Evolutionary conservation across 2,113 vertebrate genomes (phyloP).

Genomic region (Capricornis sumatraensis): DNA sequence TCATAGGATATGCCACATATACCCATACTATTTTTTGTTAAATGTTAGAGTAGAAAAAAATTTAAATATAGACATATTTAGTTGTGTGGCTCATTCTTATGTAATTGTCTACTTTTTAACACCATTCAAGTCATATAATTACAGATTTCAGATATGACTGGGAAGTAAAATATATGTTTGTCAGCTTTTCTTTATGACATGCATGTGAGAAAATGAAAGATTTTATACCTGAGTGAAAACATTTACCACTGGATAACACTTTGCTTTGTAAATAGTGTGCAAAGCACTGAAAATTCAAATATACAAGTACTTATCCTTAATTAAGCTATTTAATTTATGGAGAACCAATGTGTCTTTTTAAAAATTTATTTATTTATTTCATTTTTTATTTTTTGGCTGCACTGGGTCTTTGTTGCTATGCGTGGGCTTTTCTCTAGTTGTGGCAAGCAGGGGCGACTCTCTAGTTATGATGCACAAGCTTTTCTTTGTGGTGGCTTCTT

Average conservation of each 20-base stretch:
- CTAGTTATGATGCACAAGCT: background rate
- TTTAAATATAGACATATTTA: background rate
- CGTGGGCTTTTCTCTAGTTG: background rate
- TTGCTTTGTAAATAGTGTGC: background rate
- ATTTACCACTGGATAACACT: background rate
- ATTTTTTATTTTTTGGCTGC: background rate
- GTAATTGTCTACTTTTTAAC: background rate
- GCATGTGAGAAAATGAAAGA: background rate
- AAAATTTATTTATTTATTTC: background rate
- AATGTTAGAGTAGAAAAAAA: background rate
- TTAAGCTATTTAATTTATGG: background rate
- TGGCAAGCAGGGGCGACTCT: background rate
- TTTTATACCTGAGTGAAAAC: background rate
- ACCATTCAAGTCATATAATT: background rate
- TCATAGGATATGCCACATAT: background rate
- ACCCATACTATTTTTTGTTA: background rate
- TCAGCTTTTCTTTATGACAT: background rate
- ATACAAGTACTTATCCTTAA: background rate
- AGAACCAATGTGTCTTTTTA: background rate
- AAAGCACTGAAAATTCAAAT: background rate
- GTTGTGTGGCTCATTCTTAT: background rate
- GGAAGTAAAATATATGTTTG: background rate
- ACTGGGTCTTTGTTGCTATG: background rate
- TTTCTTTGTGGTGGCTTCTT: background rate
- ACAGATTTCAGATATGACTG: background rate